Conservation (phyloP, 2,113 vertebrate species). For the Crotalus horridus region DNA sequence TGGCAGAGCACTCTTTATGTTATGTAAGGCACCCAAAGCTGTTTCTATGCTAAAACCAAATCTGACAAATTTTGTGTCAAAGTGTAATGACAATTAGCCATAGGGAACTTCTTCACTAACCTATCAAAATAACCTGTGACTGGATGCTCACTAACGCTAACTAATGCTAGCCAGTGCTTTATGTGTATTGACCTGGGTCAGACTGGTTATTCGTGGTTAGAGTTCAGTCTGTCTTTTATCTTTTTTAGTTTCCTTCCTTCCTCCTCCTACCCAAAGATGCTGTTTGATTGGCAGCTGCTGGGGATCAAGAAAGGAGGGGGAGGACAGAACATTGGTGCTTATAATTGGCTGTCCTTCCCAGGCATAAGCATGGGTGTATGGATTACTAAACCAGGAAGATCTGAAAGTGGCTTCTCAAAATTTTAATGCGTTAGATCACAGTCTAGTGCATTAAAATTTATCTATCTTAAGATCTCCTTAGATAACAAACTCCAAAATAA, state of each 20-base stretch:
- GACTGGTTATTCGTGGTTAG: background rate
- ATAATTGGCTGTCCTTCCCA: background rate
- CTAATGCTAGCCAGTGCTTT: background rate
- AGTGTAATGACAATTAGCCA: background rate
- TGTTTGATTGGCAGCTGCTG: background rate
- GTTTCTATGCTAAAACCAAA: background rate
- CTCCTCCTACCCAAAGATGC: background rate
- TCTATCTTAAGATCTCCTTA: background rate
- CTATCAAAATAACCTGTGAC: background rate
- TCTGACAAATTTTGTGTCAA: background rate
- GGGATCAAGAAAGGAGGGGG: background rate
- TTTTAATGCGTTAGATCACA: background rate
- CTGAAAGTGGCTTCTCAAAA: background rate
- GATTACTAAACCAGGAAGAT: background rate
- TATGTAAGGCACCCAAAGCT: background rate
- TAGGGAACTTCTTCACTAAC: background rate
- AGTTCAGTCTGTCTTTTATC: background rate
- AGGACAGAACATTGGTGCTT: background rate
- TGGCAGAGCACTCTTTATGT: background rate
- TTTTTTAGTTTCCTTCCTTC: background rate
- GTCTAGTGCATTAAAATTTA: background rate
- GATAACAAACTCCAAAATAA: background rate
- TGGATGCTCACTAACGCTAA: background rate
- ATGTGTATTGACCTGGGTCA: background rate
- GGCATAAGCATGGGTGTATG: background rate